Evolutionary conservation across 2,888 invertebrate genomes (phyloP), one percentile per base, ranked within the genome.

Genomic region (Entomobrya multifasciata): DNA sequence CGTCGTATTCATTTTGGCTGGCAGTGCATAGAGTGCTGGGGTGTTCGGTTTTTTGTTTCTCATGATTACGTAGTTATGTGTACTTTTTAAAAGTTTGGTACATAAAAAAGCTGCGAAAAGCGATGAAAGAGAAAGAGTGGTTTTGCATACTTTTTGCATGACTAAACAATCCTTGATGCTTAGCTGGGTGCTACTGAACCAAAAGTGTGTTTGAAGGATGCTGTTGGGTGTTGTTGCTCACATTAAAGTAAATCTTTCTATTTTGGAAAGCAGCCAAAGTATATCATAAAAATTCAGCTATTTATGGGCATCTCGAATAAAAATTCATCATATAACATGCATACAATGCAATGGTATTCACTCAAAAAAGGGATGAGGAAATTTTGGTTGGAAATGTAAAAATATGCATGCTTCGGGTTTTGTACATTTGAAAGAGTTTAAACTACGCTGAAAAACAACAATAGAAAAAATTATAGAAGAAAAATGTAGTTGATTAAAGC

Each of bases 201-300:
- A 72, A 74, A 67, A 72, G 70, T 72, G 49, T 27, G 22, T 41
- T 57, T 60, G 20, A 76, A 36, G 25, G 76, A 55, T 30, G 20
- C 13, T 47, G 44, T 65, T 49, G 27, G 25, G 15, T 60, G 77
- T 57, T 60, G 77, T 60, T 52, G 44, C 57, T 10, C 13, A 67
- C 5, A n/a, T n/a, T 49, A 20, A 80, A 55, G 44, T n/a, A n/a
- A n/a, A n/a, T n/a, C 55, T 36, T 49, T 76, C 41, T 47, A 65
- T 20, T 49, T 20, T 84, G 83, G 83, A 84, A 1, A n/a, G 11
- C 22, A 52, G 83, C 83, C 83, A 84, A 67, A 27, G 67, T 84
- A 65, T 67, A 77, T 52, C 65, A 84, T 77, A 84, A 84, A 84
- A 84, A 84, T 84, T 84, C 65, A 27, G 83, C 83, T 84, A 84